phyloP scores from a whole-genome alignment of 2,888 invertebrate genomes.

The Troides aeacus region DNA sequence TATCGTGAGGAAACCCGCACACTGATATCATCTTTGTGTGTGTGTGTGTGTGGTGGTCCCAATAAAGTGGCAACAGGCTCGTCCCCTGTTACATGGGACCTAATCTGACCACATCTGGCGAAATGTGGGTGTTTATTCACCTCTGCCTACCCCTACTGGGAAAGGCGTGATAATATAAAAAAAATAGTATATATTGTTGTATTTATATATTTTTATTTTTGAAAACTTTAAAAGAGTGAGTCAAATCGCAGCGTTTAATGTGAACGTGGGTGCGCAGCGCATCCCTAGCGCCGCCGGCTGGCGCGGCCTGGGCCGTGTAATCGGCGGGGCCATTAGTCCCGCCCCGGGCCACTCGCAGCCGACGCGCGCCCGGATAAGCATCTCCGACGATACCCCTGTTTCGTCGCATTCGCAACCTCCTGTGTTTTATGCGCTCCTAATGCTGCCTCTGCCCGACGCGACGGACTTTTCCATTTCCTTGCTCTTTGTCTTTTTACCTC shows the following conservation, averaged over 20 bases:
- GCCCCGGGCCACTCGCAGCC: conserved; percentile 41
- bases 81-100: no score
- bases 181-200: no score
- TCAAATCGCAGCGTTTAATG: background rate
- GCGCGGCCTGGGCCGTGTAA: conserved; percentile 44
- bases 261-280: conserved; percentile 15
- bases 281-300: conserved; percentile 34
- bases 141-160: no score
- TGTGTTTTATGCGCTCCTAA: conserved; percentile 24
- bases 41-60: no score
- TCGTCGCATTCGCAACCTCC: conserved; percentile 24
- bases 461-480: background rate
- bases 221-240: background rate
- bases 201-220: no score
- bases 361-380: conserved; percentile 44
- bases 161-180: no score
- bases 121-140: no score
- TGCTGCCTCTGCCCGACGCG: conserved; percentile 8
- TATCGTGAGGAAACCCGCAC: no score
- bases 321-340: conserved; percentile 60
- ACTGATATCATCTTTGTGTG: no score
- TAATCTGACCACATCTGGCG: no score
- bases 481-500: background rate
- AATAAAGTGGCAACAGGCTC: no score
- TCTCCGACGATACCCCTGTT: conserved; percentile 45